Evolutionary conservation across 2,113 vertebrate species (phyloP).

Genomic region (Pithys albifrons): DNA sequence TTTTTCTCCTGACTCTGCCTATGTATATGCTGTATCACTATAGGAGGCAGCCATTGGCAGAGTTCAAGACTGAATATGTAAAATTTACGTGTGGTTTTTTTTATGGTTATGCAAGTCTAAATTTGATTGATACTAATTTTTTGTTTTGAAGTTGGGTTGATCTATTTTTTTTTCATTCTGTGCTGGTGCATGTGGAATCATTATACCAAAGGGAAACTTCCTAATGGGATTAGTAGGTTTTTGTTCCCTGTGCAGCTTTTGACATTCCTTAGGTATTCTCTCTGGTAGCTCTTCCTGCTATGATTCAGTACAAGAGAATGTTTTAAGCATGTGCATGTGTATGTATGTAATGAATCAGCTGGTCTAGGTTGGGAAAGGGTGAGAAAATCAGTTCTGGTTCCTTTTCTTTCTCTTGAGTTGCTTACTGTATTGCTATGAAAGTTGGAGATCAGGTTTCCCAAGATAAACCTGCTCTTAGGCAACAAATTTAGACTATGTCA

Average conservation of each 20-base stretch:
- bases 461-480: slow-evolving; percentile 73
- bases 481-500: slow-evolving; percentile 47
- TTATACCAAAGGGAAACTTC: slow-evolving; percentile 55
- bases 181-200: background rate
- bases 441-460: slow-evolving; percentile 77
- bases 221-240: slow-evolving; percentile 75
- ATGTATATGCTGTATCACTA: background rate
- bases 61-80: background rate
- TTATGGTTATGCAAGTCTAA: background rate
- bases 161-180: background rate
- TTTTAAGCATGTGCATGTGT: slow-evolving; percentile 64
- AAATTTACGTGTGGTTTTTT: background rate
- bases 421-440: slow-evolving; percentile 49
- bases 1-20: background rate
- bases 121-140: background rate
- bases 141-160: background rate
- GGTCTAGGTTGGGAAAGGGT: slow-evolving; percentile 56
- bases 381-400: slow-evolving; percentile 49
- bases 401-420: slow-evolving; percentile 46
- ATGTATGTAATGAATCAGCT: slow-evolving; percentile 70
- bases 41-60: background rate
- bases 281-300: slow-evolving; percentile 60
- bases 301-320: slow-evolving; percentile 73
- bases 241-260: slow-evolving; percentile 59
- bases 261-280: slow-evolving; percentile 68